Evolutionary conservation across 64 coral and sea anemone species (phyloP).

Genomic region (Acropora tenuis): DNA sequence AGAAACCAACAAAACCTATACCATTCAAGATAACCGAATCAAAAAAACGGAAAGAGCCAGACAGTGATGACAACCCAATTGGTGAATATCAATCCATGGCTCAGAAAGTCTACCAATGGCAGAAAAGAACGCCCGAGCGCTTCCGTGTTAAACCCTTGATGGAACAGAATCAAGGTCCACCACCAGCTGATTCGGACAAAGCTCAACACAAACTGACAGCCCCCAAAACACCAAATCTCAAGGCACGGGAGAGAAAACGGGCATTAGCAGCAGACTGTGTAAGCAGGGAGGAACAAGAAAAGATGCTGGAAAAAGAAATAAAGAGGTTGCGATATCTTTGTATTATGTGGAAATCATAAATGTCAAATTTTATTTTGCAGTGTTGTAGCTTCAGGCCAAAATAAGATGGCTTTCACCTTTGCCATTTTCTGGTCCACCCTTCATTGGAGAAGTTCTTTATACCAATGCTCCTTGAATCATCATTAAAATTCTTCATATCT

Average conservation of each 20-base stretch:
- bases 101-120: conserved; percentile 69
- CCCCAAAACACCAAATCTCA: conserved; percentile 70
- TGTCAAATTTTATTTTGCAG: too few species aligned
- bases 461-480: too few species aligned
- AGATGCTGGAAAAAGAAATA: conserved; percentile 66
- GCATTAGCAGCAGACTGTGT: conserved; percentile 48
- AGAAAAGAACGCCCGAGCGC: conserved; percentile 70
- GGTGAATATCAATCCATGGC: conserved; percentile 73
- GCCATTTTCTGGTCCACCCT: too few species aligned
- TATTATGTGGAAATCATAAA: too few species aligned
- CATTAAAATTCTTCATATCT: too few species aligned
- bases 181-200: background rate
- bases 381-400: too few species aligned
- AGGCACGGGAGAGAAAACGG: conserved; percentile 44
- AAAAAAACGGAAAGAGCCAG: conserved; percentile 59
- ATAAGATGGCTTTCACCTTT: too few species aligned
- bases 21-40: conserved; percentile 82
- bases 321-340: conserved; percentile 41
- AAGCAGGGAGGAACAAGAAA: conserved; percentile 69
- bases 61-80: conserved; percentile 34
- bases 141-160: conserved; percentile 43
- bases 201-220: conserved; percentile 24
- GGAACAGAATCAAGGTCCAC: conserved; percentile 33
- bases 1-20: conserved; percentile 70
- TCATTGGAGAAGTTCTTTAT: too few species aligned